These are phyloP conservation scores for Sarcophaga bullata DNA, from an alignment of 1,140 invertebrate species.

Conservation along the genomic window DNA sequence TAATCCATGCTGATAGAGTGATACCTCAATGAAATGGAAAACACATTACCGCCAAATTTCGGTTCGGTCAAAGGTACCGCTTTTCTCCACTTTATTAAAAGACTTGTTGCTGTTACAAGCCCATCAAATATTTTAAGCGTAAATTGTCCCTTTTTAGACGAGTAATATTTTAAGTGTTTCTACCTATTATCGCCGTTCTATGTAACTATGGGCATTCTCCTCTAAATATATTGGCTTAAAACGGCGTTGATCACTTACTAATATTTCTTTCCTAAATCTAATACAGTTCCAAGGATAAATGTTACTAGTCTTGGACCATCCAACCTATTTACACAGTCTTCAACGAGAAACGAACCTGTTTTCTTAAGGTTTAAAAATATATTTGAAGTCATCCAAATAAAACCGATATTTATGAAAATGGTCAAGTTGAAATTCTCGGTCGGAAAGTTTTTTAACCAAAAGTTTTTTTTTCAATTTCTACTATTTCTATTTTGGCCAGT, in stretches of 20 bases:
- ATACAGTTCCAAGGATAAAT: slow-evolving; percentile 59
- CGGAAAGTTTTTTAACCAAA: too few species aligned
- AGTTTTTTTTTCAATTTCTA: too few species aligned
- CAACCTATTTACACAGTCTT: slow-evolving; percentile 60
- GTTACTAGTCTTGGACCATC: slow-evolving; percentile 54
- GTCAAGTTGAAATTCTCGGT: too few species aligned
- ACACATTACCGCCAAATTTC: not conserved
- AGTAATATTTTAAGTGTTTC: slow-evolving; percentile 50
- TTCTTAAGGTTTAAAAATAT: too few species aligned
- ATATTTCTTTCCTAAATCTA: slow-evolving; percentile 51
- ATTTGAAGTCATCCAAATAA: too few species aligned
- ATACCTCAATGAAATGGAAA: slow-evolving; percentile 4
- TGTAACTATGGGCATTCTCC: slow-evolving; percentile 52
- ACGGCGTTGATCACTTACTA: slow-evolving; percentile 22
- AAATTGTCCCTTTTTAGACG: slow-evolving; percentile 8
- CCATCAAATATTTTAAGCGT: not conserved
- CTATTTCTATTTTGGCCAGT: too few species aligned
- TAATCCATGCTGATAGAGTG: not conserved
- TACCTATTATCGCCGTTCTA: slow-evolving; percentile 55
- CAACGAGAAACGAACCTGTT: too few species aligned
- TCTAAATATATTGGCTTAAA: slow-evolving; percentile 42
- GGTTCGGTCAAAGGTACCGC: not conserved
- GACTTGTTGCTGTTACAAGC: not conserved
- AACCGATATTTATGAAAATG: too few species aligned
- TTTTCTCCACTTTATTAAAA: slow-evolving; percentile 26